Base-by-base conservation (phyloP, 1,140 invertebrate genomes). In the Wasmannia auropunctata region DNA sequence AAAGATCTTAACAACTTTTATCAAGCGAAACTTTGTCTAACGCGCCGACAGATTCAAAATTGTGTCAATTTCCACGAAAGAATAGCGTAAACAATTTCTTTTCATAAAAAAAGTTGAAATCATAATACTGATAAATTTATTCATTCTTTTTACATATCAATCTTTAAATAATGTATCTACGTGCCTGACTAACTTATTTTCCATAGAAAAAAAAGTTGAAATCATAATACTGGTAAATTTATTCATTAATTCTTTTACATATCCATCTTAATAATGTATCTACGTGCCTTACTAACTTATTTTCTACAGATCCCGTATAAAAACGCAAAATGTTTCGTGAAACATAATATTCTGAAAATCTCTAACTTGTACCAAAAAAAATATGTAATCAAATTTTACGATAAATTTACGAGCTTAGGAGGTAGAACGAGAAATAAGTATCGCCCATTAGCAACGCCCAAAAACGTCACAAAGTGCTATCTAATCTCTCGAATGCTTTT, bases 1-100 rank as follows among this genome's bases (percentile, higher is more conserved):
- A 46, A 43, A 51, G 25, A 72, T 72, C 0, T 7, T 40, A 43
- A 81, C 46, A 70, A 80, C 67, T 83, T 63, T 28, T 70, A 25
- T 69, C 65, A 56, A 31, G 54, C 19, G 7, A 72, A 83, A 83
- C 37, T 83, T 72, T 14, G 16, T 25, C 49, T 56, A 8, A 10
- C 22, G 25, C 54, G 7, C 10, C 49, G 22, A 1, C 37, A n/a
- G 19, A 72, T 28, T 34, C 34, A 56, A 56, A 56, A 81, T 56
- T 72, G 37, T 43, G 7, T n/a, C 65, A 4, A 58, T 10, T 28
- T 34, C 31, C 19, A 7, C 7, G 37, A 14, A 60, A 43, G 7
- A 43, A 51, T 19, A 25, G 34, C 14, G n/a, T 25, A 83, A 72
- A 74, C 51, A 83, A 72, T 43, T 58, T 31, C 22, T 40, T 70